Evolutionary conservation across 2,888 invertebrate genomes (phyloP).

Genomic region (Acleris holmiana): DNA sequence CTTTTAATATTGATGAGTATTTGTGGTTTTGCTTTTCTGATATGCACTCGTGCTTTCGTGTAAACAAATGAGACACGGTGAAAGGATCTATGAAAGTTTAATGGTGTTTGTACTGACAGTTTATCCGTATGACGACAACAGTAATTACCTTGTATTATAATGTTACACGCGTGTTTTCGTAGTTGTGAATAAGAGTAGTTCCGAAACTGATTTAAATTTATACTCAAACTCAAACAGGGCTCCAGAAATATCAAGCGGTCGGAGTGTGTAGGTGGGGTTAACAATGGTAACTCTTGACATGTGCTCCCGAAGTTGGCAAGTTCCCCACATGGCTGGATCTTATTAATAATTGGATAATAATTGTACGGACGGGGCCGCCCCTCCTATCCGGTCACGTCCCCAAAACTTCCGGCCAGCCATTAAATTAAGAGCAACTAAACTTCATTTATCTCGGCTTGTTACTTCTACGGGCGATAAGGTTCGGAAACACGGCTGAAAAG

Average conservation of each 20-base stretch:
- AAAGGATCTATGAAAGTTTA: conserved; percentile 10
- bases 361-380: conserved; percentile 56
- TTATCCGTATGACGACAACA: not conserved
- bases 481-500: conserved; percentile 73
- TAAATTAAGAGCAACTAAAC: conserved; percentile 82
- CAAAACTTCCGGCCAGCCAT: conserved; percentile 75
- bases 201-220: not conserved
- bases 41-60: conserved; percentile 14
- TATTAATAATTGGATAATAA: conserved; percentile 65
- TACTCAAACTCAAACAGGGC: not conserved
- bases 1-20: conserved; percentile 36
- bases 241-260: not conserved
- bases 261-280: not conserved
- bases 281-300: conserved; percentile 25
- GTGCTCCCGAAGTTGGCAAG: conserved; percentile 25
- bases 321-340: conserved; percentile 40
- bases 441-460: conserved; percentile 82
- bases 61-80: conserved; percentile 27
- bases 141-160: not conserved
- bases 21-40: conserved; percentile 30
- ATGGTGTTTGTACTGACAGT: not conserved
- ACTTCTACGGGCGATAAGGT: conserved; percentile 79
- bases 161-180: not conserved
- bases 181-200: not conserved
- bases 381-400: conserved; percentile 69